Evolutionary conservation across 2,113 vertebrate genomes (phyloP), one percentile per base, ranked within the genome.

Genomic region (Cairina moschata): DNA sequence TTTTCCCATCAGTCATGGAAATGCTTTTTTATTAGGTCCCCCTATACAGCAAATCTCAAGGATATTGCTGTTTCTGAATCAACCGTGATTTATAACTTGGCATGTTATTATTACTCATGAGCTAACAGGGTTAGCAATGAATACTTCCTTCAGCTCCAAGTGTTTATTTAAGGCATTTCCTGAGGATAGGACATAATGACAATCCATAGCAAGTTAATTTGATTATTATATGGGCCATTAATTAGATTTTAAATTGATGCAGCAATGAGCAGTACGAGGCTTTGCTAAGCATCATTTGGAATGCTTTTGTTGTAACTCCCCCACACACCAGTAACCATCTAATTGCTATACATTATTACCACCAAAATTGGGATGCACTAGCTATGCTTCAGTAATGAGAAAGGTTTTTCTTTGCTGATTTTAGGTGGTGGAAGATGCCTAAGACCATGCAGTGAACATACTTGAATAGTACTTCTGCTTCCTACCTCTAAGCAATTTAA

Each of bases 191-290:
- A 63, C 69, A 79, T 52, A 93, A 83, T 86, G 60, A 26, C 23
- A 73, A 73, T 81, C 28, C 26, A 73, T 20, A 92, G 36, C 8
- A 93, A 81, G 29, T 71, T 90, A 92, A 88, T 85, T 90, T 90
- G 40, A 29, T 74, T 95, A 48, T 86, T 92, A 67, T 73, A 78
- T 67, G 21, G 52, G 83, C 42, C 56, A 73, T 89, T 93, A 96
- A 92, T 91, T 69, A 80, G 50, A 12, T 52, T 77, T 91, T 80
- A 92, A 92, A 54, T 42, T 88, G 68, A 60, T 58, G 46, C 29
- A 79, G 40, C 29, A 73, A 42, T 46, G 59, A 95, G 46, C 6
- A 87, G 14, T 17, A 36, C 60, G 28, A 89, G 10, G 17, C 16
- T 89, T 82, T 83, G 26, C 23, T 78, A 82, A 82, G 38, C 16